Evolutionary conservation across 2,888 invertebrate genomes (phyloP), one percentile per base, ranked within the genome.

Genomic region (Erebia ligea): DNA sequence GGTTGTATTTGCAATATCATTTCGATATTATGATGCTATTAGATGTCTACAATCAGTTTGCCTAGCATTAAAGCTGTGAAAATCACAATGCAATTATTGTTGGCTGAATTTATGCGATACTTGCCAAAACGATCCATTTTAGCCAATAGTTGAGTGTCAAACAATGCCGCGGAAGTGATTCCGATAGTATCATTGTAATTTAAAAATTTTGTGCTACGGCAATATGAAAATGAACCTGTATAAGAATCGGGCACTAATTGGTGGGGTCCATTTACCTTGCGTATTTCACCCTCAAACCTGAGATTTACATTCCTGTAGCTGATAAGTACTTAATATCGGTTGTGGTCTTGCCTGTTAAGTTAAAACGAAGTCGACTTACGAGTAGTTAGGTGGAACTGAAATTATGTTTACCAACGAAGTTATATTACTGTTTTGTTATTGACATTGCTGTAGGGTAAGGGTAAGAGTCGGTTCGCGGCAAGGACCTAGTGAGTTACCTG

Each of bases 331-430:
- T 93, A 93, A 91, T 93, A 92, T 93, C 90, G 93, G 94, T 94
- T 94, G 93, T 94, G 94, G 93, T 94, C 94, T 94, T 94, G 94
- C 94, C 93, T 93, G 92, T 92, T 93, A 94, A 92, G 92, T 92
- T 92, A 88, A 88, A 67, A 91, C 88, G 83, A 89, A 90, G 90
- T 88, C 86, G 85, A 88, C 86, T 88, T n/a, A n/a, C n/a, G n/a
- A n/a, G n/a, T n/a, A n/a, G n/a, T n/a, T 88, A 86, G 88, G 87
- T 88, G 90, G 89, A 90, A 89, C 86, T 90, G 90, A 91, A 92
- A 88, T 91, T 89, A 88, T 84, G 90, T 92, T 91, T 92, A 93
- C 92, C 93, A 93, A 93, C 92, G 92, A 93, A 92, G 87, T 89
- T 85, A 82, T 84, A 67, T 75, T 72, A 69, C 84, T 89, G 85